Percentiles rank a stretch among this genome's conserved stretches.
Conservation (phyloP, 1,140 invertebrate genomes). For the Pantala flavescens region DNA sequence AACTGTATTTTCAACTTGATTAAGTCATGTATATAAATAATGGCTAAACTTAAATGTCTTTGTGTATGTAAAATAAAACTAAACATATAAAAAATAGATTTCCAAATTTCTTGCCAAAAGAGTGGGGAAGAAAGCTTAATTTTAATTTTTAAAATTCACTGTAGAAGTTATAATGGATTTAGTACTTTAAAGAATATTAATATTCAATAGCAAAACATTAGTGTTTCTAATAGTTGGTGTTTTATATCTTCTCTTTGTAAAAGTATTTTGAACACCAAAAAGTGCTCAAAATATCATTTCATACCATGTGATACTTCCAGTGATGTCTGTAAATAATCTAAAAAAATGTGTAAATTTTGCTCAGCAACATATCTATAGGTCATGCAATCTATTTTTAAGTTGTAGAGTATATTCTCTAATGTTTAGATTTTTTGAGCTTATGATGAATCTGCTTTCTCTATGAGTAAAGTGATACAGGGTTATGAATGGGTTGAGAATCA, state of each 20-base stretch:
- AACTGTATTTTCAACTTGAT: too few relatives aligned
- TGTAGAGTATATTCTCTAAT: neutral
- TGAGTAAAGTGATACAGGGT: constrained; percentile 5
- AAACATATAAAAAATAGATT: too few relatives aligned
- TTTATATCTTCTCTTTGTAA: neutral
- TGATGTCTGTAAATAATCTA: neutral
- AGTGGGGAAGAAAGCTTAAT: neutral
- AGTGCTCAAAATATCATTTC: neutral
- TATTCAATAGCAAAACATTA: neutral
- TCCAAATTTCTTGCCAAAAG: too few relatives aligned
- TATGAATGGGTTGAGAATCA: neutral
- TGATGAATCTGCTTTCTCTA: neutral
- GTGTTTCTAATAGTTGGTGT: neutral
- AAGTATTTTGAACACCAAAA: neutral
- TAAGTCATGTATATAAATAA: too few relatives aligned
- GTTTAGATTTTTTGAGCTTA: neutral
- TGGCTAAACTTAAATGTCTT: too few relatives aligned
- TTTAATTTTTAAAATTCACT: neutral
- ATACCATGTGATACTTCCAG: neutral
- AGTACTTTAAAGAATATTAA: neutral
- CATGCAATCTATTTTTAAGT: constrained; percentile 3
- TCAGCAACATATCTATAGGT: neutral
- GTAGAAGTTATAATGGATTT: neutral
- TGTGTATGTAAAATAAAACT: too few relatives aligned
- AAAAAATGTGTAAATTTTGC: neutral